Evolutionary conservation across 2,113 vertebrate genomes (phyloP).

Genomic region (Seriola quinqueradiata): DNA sequence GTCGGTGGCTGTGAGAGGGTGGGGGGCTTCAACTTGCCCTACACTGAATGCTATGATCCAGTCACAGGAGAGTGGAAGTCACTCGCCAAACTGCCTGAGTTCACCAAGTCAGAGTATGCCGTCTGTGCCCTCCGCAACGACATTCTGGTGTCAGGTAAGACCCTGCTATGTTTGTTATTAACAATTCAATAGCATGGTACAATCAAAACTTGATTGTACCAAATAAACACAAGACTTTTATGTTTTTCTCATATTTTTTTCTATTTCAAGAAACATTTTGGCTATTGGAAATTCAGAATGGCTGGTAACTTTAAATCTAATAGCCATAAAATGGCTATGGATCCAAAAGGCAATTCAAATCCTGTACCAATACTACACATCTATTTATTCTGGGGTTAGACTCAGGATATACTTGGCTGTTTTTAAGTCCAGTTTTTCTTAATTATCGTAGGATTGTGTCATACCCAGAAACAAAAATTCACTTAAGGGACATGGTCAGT

Average conservation of each 20-base stretch:
- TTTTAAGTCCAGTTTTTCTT: slow-evolving; percentile 1
- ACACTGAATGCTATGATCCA: slow-evolving; percentile 98
- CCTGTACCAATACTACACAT: not conserved
- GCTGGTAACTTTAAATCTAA: not conserved
- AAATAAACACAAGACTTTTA: not conserved
- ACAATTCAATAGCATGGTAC: not conserved
- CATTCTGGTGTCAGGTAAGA: slow-evolving; percentile 97
- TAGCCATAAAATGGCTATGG: not conserved
- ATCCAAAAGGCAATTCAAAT: not conserved
- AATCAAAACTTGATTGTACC: not conserved
- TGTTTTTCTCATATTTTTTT: too few relatives aligned
- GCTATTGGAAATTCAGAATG: not conserved
- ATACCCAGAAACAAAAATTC: not conserved
- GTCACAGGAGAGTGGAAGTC: slow-evolving; percentile 98
- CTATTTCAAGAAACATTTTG: not conserved
- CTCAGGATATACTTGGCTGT: not conserved
- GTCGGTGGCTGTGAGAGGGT: slow-evolving; percentile 97
- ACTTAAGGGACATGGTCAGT: not conserved
- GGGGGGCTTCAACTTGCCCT: slow-evolving; percentile 97
- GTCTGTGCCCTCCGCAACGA: slow-evolving; percentile 98
- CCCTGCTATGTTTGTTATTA: not conserved
- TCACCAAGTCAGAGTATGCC: slow-evolving; percentile 97
- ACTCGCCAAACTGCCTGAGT: slow-evolving; percentile 97
- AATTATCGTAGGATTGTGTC: not conserved
- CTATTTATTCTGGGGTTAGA: not conserved